Conservation (phyloP, 2,888 invertebrate species). For the Trachelus troglodyta region DNA sequence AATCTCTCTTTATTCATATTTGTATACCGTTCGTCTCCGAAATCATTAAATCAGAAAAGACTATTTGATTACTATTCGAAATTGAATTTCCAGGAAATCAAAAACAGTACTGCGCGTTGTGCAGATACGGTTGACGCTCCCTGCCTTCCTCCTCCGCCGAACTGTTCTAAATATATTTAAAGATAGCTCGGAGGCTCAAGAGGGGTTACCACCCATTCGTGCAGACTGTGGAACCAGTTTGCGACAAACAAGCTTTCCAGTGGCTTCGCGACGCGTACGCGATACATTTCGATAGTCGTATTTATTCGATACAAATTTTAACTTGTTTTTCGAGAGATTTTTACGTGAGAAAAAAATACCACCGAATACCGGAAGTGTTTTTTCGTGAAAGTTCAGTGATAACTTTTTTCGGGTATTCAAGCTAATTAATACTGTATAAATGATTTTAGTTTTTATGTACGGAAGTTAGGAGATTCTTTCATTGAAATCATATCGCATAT, state of each 20-base stretch:
- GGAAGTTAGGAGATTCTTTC: too few relatives aligned
- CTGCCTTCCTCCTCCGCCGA: not conserved
- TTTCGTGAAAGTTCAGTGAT: not conserved
- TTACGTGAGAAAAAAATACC: rapidly evolving
- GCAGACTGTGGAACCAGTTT: not conserved
- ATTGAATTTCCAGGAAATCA: not conserved
- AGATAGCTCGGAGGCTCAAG: not conserved
- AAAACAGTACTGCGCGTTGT: not conserved
- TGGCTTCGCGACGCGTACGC: not conserved
- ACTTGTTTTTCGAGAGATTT: too few relatives aligned
- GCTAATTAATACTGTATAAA: not conserved
- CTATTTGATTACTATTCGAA: not conserved
- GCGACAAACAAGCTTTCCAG: not conserved
- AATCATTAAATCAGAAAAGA: not conserved
- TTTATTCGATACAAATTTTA: not conserved
- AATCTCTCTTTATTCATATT: not conserved
- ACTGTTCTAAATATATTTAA: not conserved
- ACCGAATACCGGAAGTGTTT: not conserved
- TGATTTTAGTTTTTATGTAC: not conserved
- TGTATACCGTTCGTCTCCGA: not conserved
- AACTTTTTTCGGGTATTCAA: not conserved
- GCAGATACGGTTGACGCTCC: not conserved
- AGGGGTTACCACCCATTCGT: not conserved
- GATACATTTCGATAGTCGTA: not conserved
- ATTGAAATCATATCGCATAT: too few relatives aligned